Base-by-base conservation (phyloP, 2,113 vertebrate species). In the Apteryx owenii region DNA sequence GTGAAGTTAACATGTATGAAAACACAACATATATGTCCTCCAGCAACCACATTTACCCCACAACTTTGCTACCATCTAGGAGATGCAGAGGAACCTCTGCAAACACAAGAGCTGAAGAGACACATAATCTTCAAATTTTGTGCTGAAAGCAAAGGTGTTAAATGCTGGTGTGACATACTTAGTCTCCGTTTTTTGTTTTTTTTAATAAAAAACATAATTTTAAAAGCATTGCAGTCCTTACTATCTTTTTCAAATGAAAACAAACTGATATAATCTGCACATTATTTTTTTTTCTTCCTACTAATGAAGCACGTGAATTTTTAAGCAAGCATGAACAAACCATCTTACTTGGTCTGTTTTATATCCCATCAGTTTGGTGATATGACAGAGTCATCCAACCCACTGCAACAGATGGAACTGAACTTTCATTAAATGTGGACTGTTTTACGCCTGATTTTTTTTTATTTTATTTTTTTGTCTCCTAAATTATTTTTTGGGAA, bases 131-230 rank as follows among this genome's bases (percentile, higher is more conserved):
- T 3, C 38, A 9, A 1, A 1, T 2, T 7, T 6, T 2, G 10
- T 6, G 66, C 10, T 66, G 3, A 10, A 71, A 64, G 42, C 25
- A 6, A 29, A n/a, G n/a, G 36, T 7, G 1, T 7, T 15, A 10
- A 0, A 1, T 2, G 61, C 0, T 6, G 15, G 16, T 5, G 2
- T 2, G 8, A 28, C 19, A 7, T 11, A 0, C 28, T 5, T 0
- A 19, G n/a, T 31, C 18, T 16, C n/a, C 7, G 6, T 3, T 38
- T 44, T 31, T 3, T 5, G 69, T 19, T 12, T 18, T 14, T 81
- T 44, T 53, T 60, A 51, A 54, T 5, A 13, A 11, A 26, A 64
- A 50, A 38, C 11, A 36, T 5, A 9, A 28, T 2, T 54, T 69
- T 60, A 62, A 8, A 85, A 12, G 28, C 13, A 31, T 20, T 15